phyloP scores from a whole-genome alignment of 2,113 vertebrate species.

The Corynorhinus townsendii region DNA sequence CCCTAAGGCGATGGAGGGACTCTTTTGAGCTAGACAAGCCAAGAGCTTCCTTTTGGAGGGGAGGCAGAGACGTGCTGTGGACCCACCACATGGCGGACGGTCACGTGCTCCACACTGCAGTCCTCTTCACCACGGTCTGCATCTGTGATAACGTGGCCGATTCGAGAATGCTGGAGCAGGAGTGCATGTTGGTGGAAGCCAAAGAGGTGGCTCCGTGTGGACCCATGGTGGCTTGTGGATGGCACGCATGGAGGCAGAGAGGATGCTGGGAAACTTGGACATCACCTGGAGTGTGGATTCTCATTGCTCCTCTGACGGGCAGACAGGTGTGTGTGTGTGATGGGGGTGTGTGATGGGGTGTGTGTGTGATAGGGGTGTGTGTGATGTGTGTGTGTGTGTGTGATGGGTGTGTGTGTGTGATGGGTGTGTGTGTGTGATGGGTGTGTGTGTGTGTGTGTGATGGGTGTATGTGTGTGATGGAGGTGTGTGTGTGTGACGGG shows the following conservation, averaged over 20 bases:
- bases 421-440: no score
- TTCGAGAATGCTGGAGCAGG: not conserved
- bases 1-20: not conserved
- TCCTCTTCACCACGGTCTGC: not conserved
- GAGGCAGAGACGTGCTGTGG: not conserved
- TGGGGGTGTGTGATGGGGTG: no score
- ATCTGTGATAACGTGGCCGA: not conserved
- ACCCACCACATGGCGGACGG: not conserved
- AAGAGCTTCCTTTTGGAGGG: not conserved
- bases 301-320: not conserved
- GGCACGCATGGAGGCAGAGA: not conserved
- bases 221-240: not conserved
- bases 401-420: no score
- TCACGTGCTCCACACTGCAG: not conserved
- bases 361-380: no score
- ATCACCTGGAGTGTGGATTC: not conserved
- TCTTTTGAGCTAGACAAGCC: not conserved
- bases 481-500: no score
- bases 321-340: not conserved
- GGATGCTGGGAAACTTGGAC: not conserved
- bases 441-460: no score
- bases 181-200: not conserved
- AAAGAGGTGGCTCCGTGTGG: not conserved
- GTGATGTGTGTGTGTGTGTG: no score
- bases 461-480: no score